Evolutionary conservation across 2,113 vertebrate genomes (phyloP), one percentile per base, ranked within the genome.

Genomic region (Cyprinodon variegatus): DNA sequence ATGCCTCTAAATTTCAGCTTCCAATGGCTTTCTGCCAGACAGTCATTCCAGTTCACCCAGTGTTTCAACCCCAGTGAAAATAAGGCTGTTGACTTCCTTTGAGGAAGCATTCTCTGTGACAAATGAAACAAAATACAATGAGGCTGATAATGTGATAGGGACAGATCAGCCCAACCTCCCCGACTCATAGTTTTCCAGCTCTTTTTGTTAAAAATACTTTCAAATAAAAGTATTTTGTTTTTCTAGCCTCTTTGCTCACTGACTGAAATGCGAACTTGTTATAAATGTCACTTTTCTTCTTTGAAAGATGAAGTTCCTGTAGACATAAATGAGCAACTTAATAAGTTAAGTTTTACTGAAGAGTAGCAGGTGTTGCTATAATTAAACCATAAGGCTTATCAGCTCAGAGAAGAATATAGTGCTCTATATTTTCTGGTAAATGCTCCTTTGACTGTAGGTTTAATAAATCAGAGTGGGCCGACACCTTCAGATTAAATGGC

Each of bases 21-120:
- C 9, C 61, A 75, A 41, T 11, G 61, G 74, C 62, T 70, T 45
- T 36, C 60, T 61, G 4, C 46, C 65, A 62, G 78, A 69, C 68
- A 68, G 50, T 57, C 73, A 77, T 70, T 72, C 61, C 59, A 73
- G 61, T 77, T 80, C 64, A 45, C 64, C 38, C 60, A 68, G 41
- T 48, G 17, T 65, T 86, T 84, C 38, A 76, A 76, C 29, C 79
- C 83, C 79, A 86, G 74, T 72, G 70, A 83, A 88, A 86, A 92
- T 72, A 77, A 79, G n/a, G 73, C 72, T 69, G 43, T 71, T 57
- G 63, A 68, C 65, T 87, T 89, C 83, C 83, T 79, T n/a, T 71
- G 61, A 73, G 84, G 79, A 81, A 87, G 11, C 15, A 59, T 40
- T 71, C 59, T 37, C 37, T 48, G 0, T 79, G 71, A 72, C 46